Evolutionary conservation across 2,113 vertebrate species (phyloP), one percentile per base, ranked within the genome.

Genomic region (Crypturellus undulatus): DNA sequence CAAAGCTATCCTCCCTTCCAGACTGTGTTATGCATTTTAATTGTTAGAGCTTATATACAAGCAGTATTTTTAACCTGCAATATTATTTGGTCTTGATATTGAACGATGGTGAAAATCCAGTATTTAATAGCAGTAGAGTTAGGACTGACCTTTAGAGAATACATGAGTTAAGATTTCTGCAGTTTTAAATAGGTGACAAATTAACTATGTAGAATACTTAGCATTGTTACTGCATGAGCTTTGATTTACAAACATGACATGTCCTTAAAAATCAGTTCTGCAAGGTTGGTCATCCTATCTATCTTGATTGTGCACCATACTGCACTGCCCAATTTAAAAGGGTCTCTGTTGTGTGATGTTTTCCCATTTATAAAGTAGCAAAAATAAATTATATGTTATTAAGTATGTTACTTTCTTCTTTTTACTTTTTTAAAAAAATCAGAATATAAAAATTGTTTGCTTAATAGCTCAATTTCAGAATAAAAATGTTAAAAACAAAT

Each of bases 401-500:
- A 64, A 52, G 5, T 20, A 58, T 16, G 19, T 1, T 11, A 63
- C 2, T 19, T 47, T 56, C 21, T 32, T 16, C 38, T 78, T 47
- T 6, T n/a, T 67, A 0, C 24, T 60, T 75, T 9, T 60, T 62
- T 20, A 51, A 49, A 73, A 73, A 63, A 58, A 32, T 2, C 6
- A 26, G 1, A 17, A 17, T 83, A 70, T 18, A 76, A 89, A 43
- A 5, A 43, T 52, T 59, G 26, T 21, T 87, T 89, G n/a, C 45
- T 94, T 84, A 73, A 73, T 64, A 83, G 7, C n/a, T 69, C 6
- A 36, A 72, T 89, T 96, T 89, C 49, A 92, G 67, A 34, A 38
- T 38, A 93, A 89, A 28, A 18, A 89, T 20, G 80, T 88, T 58
- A 56, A 84, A 90, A 17, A 4, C 14, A 79, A 91, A 67, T 18